phyloP scores from a whole-genome alignment of 2,888 invertebrate species.

The Ormyrus pomaceus region DNA sequence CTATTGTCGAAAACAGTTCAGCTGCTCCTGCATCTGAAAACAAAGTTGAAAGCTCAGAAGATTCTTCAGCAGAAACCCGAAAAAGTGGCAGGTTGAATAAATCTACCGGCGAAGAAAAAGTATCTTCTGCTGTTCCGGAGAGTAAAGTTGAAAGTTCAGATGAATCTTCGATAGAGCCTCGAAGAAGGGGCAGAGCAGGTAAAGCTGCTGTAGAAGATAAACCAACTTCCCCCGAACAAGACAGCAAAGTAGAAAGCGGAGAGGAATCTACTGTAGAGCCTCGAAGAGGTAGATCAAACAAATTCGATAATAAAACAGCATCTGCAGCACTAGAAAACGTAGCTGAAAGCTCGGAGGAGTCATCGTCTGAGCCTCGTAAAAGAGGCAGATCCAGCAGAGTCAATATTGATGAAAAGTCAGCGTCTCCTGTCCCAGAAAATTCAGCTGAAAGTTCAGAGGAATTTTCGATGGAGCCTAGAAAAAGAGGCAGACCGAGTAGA shows the following conservation, averaged over 20 bases:
- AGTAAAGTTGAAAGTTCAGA: constrained; percentile 40
- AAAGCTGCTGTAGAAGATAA: constrained; percentile 18
- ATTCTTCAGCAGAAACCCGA: constrained; percentile 55
- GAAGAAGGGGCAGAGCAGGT: constrained; percentile 6
- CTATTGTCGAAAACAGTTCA: not conserved
- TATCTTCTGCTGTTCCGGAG: not conserved
- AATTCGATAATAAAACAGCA: too few species aligned
- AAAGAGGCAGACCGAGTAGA: not conserved
- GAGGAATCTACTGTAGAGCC: not conserved
- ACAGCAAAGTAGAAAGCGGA: not conserved
- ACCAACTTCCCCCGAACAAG: constrained; percentile 27
- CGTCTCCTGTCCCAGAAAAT: not conserved
- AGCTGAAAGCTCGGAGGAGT: not conserved
- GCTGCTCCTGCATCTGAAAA: not conserved
- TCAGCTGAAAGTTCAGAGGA: not conserved
- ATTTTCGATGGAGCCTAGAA: not conserved
- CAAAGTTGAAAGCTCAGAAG: not conserved
- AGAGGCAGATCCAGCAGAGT: not conserved
- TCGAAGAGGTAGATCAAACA: constrained; percentile 6
- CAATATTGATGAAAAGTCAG: not conserved
- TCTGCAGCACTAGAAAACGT: too few species aligned
- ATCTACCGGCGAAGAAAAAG: constrained; percentile 12
- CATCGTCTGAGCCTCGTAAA: not conserved
- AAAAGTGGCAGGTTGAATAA: constrained; percentile 33
- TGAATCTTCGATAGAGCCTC: not conserved